Conservation (phyloP, 2,888 invertebrate genomes). For the Tyria jacobaeae region DNA sequence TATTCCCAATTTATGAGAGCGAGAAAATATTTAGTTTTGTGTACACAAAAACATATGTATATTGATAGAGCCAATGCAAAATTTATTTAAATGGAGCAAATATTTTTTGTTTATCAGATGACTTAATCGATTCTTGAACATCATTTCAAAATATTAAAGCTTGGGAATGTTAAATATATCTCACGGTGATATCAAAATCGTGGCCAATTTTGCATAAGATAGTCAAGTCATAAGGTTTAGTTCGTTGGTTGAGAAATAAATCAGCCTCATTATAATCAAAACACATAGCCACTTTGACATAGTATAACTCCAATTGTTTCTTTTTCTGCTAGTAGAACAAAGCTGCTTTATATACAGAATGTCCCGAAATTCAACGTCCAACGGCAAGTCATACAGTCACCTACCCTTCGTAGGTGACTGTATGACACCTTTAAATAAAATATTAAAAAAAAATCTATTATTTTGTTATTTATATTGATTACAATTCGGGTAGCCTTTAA, state of each 20-base stretch:
- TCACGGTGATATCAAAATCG: conserved; percentile 4
- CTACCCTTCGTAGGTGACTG: no score
- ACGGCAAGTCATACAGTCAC: no score
- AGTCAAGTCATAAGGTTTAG: background rate
- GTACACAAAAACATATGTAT: background rate
- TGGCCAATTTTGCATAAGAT: background rate
- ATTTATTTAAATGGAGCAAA: conserved; percentile 9
- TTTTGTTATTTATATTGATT: no score
- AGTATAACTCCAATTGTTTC: background rate
- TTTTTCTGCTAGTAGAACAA: no score
- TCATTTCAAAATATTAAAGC: conserved; percentile 1
- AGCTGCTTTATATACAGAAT: no score
- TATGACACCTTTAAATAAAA: no score
- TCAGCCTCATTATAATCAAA: background rate
- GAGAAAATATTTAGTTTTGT: background rate
- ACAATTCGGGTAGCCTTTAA: no score
- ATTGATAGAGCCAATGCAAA: background rate
- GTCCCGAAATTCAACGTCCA: no score
- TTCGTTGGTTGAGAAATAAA: background rate
- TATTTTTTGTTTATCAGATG: conserved; percentile 4
- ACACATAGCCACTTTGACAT: background rate
- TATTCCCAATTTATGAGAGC: background rate
- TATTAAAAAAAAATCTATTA: no score
- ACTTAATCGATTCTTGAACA: background rate
- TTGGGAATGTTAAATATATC: conserved; percentile 3